Evolutionary conservation across 2,888 invertebrate genomes (phyloP), one percentile per base, ranked within the genome.

Genomic region (Brachylomia viminalis): DNA sequence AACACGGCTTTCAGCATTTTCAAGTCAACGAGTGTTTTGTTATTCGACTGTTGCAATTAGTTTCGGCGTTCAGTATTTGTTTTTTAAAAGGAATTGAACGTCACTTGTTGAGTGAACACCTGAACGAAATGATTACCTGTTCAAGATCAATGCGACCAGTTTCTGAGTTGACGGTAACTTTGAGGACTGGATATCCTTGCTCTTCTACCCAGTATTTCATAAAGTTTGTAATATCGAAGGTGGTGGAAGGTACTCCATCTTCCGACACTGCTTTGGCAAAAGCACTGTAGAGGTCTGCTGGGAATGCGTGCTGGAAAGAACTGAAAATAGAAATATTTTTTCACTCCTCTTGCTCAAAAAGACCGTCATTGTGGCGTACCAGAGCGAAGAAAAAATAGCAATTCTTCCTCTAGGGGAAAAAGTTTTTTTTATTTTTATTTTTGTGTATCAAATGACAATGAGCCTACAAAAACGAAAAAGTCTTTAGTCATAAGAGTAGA

Each of bases 141-240:
- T 78, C 87, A 2, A 96, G 84, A 6, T 69, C 85, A n/a, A 96
- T 92, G 0, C 88, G 38, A 27, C 94, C 93, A 17, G 91, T 92
- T 0, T 83, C 76, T 79, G 93, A 93, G 80, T 97, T 87, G 3
- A 96, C 93, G 7, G 92, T 86, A 0, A 97, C 97, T 13, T 92
- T 94, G 0, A 98, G 88, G 0, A 97, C 92, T 0, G 98, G 98
- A 85, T 96, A 97, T 0, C 97, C 97, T 20, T 95, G 95, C 84
- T 97, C 96, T 6, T 97, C 95, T 0, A 97, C 97, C 98, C 98
- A 98, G 30, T 95, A 91, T 23, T 88, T 77, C 90, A 96, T 92
- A 59, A 96, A 92, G 2, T 81, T 80, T 17, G 87, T 80, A 13
- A 96, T 94, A 13, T 91, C 77, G 5, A 89, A 83, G 56, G 87